These are phyloP conservation scores for Dolichoris vasculosae DNA, from an alignment of 1,140 invertebrate species.

Conservation along the genomic window DNA sequence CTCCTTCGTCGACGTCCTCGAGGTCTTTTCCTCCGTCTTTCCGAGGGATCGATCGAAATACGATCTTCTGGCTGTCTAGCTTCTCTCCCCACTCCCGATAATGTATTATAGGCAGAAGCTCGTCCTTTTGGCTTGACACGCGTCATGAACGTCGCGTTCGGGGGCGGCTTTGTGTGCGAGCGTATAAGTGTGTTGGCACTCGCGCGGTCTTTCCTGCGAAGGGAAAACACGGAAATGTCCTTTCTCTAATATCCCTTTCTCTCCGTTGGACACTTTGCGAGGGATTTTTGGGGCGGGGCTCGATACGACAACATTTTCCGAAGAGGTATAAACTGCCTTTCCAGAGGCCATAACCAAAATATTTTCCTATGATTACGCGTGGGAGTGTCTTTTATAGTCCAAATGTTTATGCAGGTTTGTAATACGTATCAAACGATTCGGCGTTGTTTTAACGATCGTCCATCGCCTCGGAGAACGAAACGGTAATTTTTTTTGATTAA, in stretches of 20 bases:
- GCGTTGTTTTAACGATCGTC: slow-evolving; percentile 1
- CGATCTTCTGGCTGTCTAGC: slow-evolving; percentile 39
- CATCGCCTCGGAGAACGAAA: background rate
- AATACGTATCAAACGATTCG: slow-evolving; percentile 42
- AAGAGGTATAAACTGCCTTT: slow-evolving; percentile 2
- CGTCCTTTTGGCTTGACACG: slow-evolving; percentile 38
- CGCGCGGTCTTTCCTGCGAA: background rate
- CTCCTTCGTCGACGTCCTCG: background rate
- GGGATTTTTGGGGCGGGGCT: slow-evolving; percentile 21
- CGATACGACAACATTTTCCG: slow-evolving; percentile 31
- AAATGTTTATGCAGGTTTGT: slow-evolving; percentile 38
- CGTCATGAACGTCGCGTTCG: slow-evolving; percentile 12
- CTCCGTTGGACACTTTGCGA: background rate
- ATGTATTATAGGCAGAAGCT: slow-evolving; percentile 38
- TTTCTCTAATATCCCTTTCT: slow-evolving; percentile 47
- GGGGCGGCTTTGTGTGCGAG: background rate
- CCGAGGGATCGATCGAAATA: slow-evolving; percentile 47
- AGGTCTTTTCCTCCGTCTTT: slow-evolving; percentile 19
- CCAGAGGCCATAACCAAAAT: slow-evolving; percentile 33
- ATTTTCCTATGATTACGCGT: slow-evolving; percentile 43
- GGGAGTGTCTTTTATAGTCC: slow-evolving; percentile 1
- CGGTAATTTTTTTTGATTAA: background rate
- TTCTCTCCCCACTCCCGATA: background rate
- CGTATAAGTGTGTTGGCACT: background rate
- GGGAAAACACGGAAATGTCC: slow-evolving; percentile 50